Evolutionary conservation across 1,140 invertebrate genomes (phyloP).

Genomic region (Trinorchestia longiramus): DNA sequence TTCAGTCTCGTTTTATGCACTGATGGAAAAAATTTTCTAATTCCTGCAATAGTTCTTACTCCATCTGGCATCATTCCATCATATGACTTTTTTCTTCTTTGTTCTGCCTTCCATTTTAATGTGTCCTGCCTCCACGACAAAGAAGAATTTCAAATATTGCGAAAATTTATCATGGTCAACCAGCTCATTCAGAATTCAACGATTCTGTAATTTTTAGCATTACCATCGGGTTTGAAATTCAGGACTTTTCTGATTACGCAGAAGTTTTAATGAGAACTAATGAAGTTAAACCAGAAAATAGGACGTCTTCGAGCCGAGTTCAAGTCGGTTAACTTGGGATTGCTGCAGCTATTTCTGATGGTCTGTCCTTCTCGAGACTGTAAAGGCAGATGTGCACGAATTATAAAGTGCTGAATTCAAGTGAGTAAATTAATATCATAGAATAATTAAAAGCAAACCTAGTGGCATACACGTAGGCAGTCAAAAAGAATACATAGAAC

Average conservation of each 20-base stretch:
- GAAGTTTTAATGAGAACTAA: slow-evolving; percentile 52
- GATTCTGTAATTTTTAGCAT: slow-evolving; percentile 26
- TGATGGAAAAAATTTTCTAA: background rate
- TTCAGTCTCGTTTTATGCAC: background rate
- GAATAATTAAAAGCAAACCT: background rate
- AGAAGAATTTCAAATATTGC: background rate
- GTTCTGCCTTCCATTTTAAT: background rate
- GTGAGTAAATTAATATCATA: background rate
- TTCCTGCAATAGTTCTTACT: background rate
- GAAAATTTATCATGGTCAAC: background rate
- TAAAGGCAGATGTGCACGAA: background rate
- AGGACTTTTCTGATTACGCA: slow-evolving; percentile 31
- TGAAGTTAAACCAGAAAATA: slow-evolving; percentile 25
- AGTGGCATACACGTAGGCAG: no score
- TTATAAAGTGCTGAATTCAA: background rate
- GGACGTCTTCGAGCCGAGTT: background rate
- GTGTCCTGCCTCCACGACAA: background rate
- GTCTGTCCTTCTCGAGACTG: background rate
- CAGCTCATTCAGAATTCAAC: slow-evolving; percentile 35
- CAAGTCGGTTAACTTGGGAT: background rate
- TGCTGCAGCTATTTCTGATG: background rate
- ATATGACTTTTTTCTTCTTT: background rate
- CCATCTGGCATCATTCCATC: background rate
- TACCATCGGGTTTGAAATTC: slow-evolving; percentile 25
- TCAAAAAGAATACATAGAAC: no score